Conservation (phyloP, 2,888 invertebrate species). For the Perdita meconis region DNA sequence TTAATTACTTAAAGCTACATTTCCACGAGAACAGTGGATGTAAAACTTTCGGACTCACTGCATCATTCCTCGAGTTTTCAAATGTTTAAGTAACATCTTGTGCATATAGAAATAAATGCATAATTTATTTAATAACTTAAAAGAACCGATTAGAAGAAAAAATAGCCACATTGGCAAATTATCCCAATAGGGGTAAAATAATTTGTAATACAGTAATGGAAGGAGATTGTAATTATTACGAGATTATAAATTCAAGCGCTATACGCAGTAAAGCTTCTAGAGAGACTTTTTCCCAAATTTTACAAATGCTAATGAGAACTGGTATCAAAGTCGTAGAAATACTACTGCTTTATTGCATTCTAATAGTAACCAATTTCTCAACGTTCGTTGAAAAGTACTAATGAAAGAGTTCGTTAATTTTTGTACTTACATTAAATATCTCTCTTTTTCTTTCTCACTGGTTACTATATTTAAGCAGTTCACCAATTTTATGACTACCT, state of each 20-base stretch:
- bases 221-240: background rate
- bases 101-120: slow-evolving; percentile 13
- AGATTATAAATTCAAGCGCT: slow-evolving; percentile 10
- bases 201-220: slow-evolving; percentile 12
- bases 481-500: slow-evolving; percentile 66
- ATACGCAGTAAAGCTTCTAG: slow-evolving; percentile 30
- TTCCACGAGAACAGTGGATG: slow-evolving; percentile 10
- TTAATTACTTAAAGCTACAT: slow-evolving; percentile 1
- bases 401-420: background rate
- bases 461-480: slow-evolving; percentile 17
- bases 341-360: slow-evolving; percentile 1
- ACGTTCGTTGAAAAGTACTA: background rate
- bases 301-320: background rate
- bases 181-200: slow-evolving; percentile 2
- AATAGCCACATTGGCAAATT: slow-evolving; percentile 23
- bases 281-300: slow-evolving; percentile 17
- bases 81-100: background rate
- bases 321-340: slow-evolving; percentile 11
- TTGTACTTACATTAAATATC: slow-evolving; percentile 37
- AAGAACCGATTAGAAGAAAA: slow-evolving; percentile 14
- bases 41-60: slow-evolving; percentile 1
- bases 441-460: slow-evolving; percentile 16
- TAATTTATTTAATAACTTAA: slow-evolving; percentile 9
- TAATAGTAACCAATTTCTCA: slow-evolving; percentile 16
- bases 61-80: slow-evolving; percentile 8